These are phyloP conservation scores for Triplophysa bombifrons DNA, from an alignment of 2,797 vertebrate species.

Conservation along the genomic window DNA sequence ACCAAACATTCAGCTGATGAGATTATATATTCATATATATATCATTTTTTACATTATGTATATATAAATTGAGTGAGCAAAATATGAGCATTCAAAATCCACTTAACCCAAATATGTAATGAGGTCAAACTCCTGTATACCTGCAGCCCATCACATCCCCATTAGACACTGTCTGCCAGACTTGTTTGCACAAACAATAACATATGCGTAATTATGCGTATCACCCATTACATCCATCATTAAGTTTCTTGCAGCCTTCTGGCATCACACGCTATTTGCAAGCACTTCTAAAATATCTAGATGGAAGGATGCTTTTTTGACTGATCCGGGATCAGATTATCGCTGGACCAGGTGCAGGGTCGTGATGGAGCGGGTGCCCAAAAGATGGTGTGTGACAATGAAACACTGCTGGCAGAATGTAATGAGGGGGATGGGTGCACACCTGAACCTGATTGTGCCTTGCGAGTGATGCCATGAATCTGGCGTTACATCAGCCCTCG, in stretches of 20 bases:
- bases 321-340: constrained; percentile 2
- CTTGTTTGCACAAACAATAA: constrained; percentile 46
- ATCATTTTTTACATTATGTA: neutral
- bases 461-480: neutral
- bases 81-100: neutral
- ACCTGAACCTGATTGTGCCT: neutral
- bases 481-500: neutral
- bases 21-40: neutral
- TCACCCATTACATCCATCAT: constrained; percentile 40
- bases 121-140: neutral
- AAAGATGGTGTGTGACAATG: neutral
- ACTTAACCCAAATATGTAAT: neutral
- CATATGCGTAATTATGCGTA: constrained; percentile 39
- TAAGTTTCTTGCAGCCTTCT: constrained; percentile 20
- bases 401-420: neutral
- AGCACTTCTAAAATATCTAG: neutral
- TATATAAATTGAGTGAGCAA: no score
- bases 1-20: constrained; percentile 5
- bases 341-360: neutral
- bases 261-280: constrained; percentile 33
- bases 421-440: neutral
- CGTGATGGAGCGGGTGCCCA: neutral
- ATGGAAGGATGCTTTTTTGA: neutral
- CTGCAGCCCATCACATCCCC: constrained; percentile 14
- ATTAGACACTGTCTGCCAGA: constrained; percentile 12